Percentiles rank a stretch among this genome's conserved stretches.
Evolutionary conservation across 2,113 vertebrate species (phyloP).

Genomic region (Girardinichthys multiradiatus): DNA sequence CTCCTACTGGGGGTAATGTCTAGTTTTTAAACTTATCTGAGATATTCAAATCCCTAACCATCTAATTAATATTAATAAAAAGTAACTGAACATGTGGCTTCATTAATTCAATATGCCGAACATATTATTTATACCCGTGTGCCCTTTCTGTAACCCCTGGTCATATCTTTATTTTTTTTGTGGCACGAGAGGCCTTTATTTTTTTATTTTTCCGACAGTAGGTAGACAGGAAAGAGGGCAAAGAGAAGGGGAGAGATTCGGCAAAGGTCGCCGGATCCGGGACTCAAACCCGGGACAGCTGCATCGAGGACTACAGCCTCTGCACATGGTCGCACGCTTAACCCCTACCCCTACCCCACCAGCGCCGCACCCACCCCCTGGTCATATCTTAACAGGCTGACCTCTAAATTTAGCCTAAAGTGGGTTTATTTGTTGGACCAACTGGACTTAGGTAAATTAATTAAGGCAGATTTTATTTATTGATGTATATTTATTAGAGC

Average conservation of each 20-base stretch:
- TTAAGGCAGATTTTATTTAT: neutral
- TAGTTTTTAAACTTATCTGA: constrained; percentile 44
- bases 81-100: constrained; percentile 14
- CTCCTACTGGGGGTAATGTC: constrained; percentile 25
- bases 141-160: neutral
- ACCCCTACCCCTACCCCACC: too few species aligned
- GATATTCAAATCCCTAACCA: constrained; percentile 17
- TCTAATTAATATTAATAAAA: constrained; percentile 11
- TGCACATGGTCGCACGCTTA: too few species aligned
- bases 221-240: too few species aligned
- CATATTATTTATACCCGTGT: neutral
- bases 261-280: too few species aligned
- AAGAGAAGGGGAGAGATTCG: too few species aligned
- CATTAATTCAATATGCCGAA: constrained; percentile 12
- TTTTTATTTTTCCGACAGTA: too few species aligned
- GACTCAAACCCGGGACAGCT: too few species aligned
- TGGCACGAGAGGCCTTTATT: too few species aligned
- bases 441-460: neutral
- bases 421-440: neutral
- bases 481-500: neutral
- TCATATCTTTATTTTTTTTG: too few species aligned
- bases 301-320: too few species aligned
- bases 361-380: too few species aligned
- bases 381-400: constrained; percentile 10
- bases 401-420: constrained; percentile 4